These are phyloP conservation scores for Procavia capensis DNA, from an alignment of 2,113 vertebrate species.

Conservation along the genomic window DNA sequence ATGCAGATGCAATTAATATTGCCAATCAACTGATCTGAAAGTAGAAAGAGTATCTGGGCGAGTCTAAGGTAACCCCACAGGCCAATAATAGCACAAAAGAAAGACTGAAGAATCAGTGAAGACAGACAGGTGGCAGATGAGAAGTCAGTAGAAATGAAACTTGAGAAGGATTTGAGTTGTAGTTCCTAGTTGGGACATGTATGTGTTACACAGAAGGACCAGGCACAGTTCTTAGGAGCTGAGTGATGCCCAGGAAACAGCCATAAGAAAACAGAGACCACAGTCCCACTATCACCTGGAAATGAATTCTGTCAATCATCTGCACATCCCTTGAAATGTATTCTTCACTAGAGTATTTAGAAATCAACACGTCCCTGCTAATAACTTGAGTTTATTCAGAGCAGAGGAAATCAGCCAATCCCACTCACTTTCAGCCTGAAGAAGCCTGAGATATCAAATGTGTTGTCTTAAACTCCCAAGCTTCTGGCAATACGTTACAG, in stretches of 20 bases:
- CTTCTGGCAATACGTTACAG: not conserved
- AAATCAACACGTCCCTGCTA: not conserved
- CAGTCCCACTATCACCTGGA: not conserved
- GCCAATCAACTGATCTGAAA: not conserved
- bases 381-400: not conserved
- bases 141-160: not conserved
- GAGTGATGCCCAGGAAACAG: not conserved
- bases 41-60: not conserved
- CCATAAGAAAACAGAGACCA: not conserved
- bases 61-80: not conserved
- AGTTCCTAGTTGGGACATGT: not conserved
- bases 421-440: not conserved
- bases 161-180: not conserved
- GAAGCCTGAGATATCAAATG: not conserved
- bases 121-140: not conserved
- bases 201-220: rapidly evolving
- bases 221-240: not conserved
- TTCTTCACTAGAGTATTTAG: not conserved
- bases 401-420: not conserved
- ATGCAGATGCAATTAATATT: not conserved
- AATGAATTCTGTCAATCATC: not conserved
- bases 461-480: not conserved
- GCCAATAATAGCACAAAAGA: not conserved
- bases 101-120: not conserved
- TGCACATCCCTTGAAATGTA: not conserved